Base-by-base conservation (phyloP, 2,888 invertebrate genomes). In the Nematopogon swammerdamellus region DNA sequence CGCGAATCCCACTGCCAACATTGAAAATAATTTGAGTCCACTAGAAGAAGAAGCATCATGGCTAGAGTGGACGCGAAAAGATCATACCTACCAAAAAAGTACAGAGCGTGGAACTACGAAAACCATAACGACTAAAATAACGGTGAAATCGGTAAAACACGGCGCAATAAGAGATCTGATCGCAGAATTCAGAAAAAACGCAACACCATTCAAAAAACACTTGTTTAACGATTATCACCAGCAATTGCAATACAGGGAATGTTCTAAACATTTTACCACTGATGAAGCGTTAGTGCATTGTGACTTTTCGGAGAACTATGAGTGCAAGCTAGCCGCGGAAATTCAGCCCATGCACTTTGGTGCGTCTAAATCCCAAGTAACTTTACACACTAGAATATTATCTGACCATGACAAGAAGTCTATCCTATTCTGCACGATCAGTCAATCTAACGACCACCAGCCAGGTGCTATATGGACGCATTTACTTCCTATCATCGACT, bases 271-370 rank as follows among this genome's bases (percentile, higher is more conserved):
- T 14, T 14, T 36, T 8, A 36, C 36, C 36, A 36, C 36, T 14
- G 36, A 50, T 17, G 52, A 53, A 49, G 48, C 30, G 10, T 36
- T 53, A 8, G 29, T 55, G 42, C 25, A 53, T 2, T 52, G 52
- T 19, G 55, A 54, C 46, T 56, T 53, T 29, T 54, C 50, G 2
- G 53, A 54, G 47, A 56, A 56, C 49, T 55, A 55, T 49, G 49
- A 48, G 44, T 45, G 49, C 18, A 56, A 56, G 47, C 30, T 54
- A 18, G 43, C 44, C 14, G 45, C 20, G 17, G 53, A 56, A 51
- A 52, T 56, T 48, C 54, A 54, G 50, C 45, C 50, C 11, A 52
- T 54, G 51, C 54, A 54, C 46, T 54, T 53, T 45, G 53, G 54
- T 44, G 52, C 53, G 2, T 54, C 52, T 16, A 52, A 54, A 51